Percentiles rank a stretch among this genome's conserved stretches.
Evolutionary conservation across 2,888 invertebrate species (phyloP).

Genomic region (Asteroscopus sphinx): DNA sequence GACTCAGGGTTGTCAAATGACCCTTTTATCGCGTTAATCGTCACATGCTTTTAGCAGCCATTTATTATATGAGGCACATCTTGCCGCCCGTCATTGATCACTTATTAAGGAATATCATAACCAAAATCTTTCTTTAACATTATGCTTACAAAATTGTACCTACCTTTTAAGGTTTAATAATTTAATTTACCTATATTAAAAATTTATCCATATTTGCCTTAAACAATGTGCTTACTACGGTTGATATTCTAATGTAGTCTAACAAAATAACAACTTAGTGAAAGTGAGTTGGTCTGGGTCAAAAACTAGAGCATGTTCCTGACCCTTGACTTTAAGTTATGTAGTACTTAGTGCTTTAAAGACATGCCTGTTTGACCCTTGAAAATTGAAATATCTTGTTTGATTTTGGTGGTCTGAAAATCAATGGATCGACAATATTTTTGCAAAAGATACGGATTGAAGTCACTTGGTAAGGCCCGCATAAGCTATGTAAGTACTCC

Average conservation of each 20-base stretch:
- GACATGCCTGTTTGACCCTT: conserved; percentile 25
- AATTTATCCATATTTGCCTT: not conserved
- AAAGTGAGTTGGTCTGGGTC: conserved; percentile 57
- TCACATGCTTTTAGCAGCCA: conserved; percentile 65
- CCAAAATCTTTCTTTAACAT: too few relatives aligned
- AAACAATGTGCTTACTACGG: not conserved
- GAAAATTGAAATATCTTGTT: not conserved
- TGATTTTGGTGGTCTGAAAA: too few relatives aligned
- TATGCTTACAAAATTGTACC: not conserved
- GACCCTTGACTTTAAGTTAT: conserved; percentile 54
- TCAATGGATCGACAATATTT: too few relatives aligned
- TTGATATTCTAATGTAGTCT: conserved; percentile 14
- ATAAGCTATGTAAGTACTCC: too few relatives aligned
- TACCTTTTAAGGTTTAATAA: not conserved
- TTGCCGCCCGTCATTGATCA: conserved; percentile 64
- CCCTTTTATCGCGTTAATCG: conserved; percentile 68
- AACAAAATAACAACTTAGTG: conserved; percentile 41
- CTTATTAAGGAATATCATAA: conserved; percentile 32
- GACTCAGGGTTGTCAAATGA: conserved; percentile 71
- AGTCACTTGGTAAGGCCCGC: too few relatives aligned
- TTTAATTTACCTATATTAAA: too few relatives aligned
- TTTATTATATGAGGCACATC: conserved; percentile 65
- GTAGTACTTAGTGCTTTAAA: conserved; percentile 30
- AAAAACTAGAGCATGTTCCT: conserved; percentile 53
- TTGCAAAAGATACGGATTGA: too few relatives aligned